A percentile compares a stretch with the other conserved stretches of the same genome.
Evolutionary conservation across 2,888 invertebrate genomes (phyloP).

Genomic region (Luffia ferchaultella): DNA sequence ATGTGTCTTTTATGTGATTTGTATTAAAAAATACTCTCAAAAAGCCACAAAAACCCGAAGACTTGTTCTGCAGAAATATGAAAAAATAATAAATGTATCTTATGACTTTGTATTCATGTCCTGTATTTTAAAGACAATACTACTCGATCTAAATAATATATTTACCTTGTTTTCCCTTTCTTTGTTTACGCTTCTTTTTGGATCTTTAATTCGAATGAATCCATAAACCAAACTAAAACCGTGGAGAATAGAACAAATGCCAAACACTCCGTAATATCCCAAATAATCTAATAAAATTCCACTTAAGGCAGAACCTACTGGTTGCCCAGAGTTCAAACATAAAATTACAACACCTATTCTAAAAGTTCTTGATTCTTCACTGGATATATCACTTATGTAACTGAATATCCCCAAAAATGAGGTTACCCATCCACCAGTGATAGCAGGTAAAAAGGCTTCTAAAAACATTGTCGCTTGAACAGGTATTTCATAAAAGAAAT

Average conservation of each 20-base stretch:
- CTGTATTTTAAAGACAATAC: neutral
- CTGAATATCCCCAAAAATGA: slow-evolving; percentile 66
- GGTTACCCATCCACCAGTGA: slow-evolving; percentile 64
- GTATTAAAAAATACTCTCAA: slow-evolving; percentile 57
- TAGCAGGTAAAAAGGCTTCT: slow-evolving; percentile 58
- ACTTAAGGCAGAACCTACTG: slow-evolving; percentile 47
- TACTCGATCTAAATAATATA: neutral
- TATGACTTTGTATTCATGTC: neutral
- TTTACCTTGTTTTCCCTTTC: slow-evolving; percentile 1
- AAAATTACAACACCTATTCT: slow-evolving; percentile 65
- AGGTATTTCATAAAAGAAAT: slow-evolving; percentile 60
- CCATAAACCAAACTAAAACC: slow-evolving; percentile 49
- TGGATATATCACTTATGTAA: slow-evolving; percentile 67
- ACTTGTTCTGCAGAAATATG: slow-evolving; percentile 13
- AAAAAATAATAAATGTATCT: neutral
- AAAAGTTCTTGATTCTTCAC: slow-evolving; percentile 61
- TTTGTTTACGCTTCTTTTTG: slow-evolving; percentile 8
- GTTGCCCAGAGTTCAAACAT: slow-evolving; percentile 45
- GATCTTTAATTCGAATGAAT: slow-evolving; percentile 42
- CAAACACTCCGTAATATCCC: slow-evolving; percentile 62
- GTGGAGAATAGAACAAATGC: slow-evolving; percentile 43
- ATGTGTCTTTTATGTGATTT: slow-evolving; percentile 55
- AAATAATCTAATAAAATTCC: slow-evolving; percentile 41
- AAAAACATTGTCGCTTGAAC: slow-evolving; percentile 57
- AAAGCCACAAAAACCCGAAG: slow-evolving; percentile 19